Evolutionary conservation across 37 sponge, comb jelly and placozoan genomes (phyloP), one percentile per base, ranked within the genome.

Genomic region (Agelas oroides): DNA sequence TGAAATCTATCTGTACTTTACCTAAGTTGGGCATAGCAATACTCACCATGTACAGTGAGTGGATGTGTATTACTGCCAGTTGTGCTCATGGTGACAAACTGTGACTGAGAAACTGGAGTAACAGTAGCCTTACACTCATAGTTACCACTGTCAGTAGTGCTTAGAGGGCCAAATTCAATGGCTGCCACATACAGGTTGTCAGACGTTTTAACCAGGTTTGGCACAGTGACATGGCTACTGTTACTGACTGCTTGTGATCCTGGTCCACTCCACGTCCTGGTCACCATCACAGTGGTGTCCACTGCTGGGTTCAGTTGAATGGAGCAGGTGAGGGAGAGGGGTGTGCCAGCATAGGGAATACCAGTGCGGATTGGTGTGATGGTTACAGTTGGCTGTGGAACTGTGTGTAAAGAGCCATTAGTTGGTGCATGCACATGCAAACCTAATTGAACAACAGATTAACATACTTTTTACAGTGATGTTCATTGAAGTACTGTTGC

Each of bases 91-190:
- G n/a, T n/a, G 35, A 36, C 53, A 40, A 36, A 46, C 6, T 46
- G 6, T 12, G 46, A 46, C 46, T 46, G 6, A 3, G 46, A 8
- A 46, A 12, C 46, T 46, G 46, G 46, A 46, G 8, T 8, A 8
- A 46, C 70, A 69, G 32, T 25, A 18, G 54, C 90, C 34, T 60
- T 55, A 71, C 90, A 89, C 0, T 1, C 33, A 64, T 89, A 89
- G 35, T 27, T 39, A 39, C 90, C 90, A 20, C 78, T 77, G 56
- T 84, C 85, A 52, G 86, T 34, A 12, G 70, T 69, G 70, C 8
- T 33, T 1, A 69, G 33, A 31, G 70, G 37, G 70, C 35, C 23
- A 32, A 69, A 69, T 8, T 46, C 46, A 46, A 46, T 46, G 46
- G 46, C 8, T 46, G 46, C 8, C 8, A 12, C 46, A 46, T 46